Base-by-base conservation (phyloP, 1,140 invertebrate genomes). In the Drosophila bocki region DNA sequence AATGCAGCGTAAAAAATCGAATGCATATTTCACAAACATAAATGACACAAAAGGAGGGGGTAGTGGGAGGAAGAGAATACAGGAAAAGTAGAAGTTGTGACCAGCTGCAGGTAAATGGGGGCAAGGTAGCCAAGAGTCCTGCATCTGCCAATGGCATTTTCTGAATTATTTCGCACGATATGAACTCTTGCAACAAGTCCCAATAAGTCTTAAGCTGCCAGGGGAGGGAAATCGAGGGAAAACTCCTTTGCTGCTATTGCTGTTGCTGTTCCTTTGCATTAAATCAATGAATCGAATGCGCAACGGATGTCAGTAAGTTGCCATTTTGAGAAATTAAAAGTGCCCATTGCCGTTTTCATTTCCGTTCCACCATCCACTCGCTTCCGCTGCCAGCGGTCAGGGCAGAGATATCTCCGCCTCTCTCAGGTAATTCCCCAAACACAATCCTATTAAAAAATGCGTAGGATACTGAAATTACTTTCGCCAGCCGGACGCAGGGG, bases 271-370 rank as follows among this genome's bases (percentile, higher is more conserved):
- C 63, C 58, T 85, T 78, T 80, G 86, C 85, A 79, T 90, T 90
- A 82, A 90, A 80, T 81, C 85, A 90, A 85, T 90, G 85, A 85
- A 82, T 91, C 75, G 85, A 90, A 85, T 64, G 75, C 56, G 58
- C 68, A 78, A 58, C 85, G 86, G 85, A 90, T 82, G 85, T 90
- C 85, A 82, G 78, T 65, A 69, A 85, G 82, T 82, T 90, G 81
- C 81, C 86, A 90, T 85, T 85, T 90, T 90, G 85, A 90, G 86
- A 90, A 90, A 90, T 90, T 90, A 90, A 90, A 90, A 90, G 85
- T 90, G 81, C 74, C 84, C 82, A 74, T 64, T 86, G 81, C 81
- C 86, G 78, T 85, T 90, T 90, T 90, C 85, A 90, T 90, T 85
- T 90, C 85, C 86, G 81, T 57, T 56, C 35, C 37, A 57, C 44